phyloP scores from a whole-genome alignment of 1,140 invertebrate species.

The Macrotrachela quadricornifera region DNA sequence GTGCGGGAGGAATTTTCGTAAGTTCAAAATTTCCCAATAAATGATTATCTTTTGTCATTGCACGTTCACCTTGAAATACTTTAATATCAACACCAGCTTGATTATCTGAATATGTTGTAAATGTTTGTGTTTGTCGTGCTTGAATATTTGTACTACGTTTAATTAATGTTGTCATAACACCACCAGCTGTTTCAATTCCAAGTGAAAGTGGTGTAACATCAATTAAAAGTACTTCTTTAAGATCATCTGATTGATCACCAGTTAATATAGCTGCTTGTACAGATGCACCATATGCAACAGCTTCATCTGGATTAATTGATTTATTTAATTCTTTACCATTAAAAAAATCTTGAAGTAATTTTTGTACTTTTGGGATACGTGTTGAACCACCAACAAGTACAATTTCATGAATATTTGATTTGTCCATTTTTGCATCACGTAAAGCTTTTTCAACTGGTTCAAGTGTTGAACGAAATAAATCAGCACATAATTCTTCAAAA shows the following conservation, averaged over 20 bases:
- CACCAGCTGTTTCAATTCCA: slow-evolving; percentile 38
- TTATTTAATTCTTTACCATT: slow-evolving; percentile 25
- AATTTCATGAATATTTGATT: slow-evolving; percentile 32
- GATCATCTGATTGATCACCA: slow-evolving; percentile 18
- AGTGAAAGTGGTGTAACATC: slow-evolving; percentile 26
- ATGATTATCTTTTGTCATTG: slow-evolving; percentile 74
- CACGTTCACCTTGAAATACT: slow-evolving; percentile 56
- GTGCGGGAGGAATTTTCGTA: slow-evolving; percentile 54
- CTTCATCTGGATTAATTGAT: slow-evolving; percentile 28
- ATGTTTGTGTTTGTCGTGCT: slow-evolving; percentile 1
- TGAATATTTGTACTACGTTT: slow-evolving; percentile 10
- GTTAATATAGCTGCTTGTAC: no score
- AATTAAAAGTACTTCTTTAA: slow-evolving; percentile 24
- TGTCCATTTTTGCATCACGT: slow-evolving; percentile 23
- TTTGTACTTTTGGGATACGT: slow-evolving; percentile 40
- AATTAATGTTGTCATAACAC: slow-evolving; percentile 36
- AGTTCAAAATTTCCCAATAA: slow-evolving; percentile 66
- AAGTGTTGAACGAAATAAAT: slow-evolving; percentile 23
- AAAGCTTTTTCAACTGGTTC: slow-evolving; percentile 25
- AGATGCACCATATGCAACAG: slow-evolving; percentile 40
- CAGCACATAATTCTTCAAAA: slow-evolving; percentile 18
- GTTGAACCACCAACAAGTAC: slow-evolving; percentile 41
- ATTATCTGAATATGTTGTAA: slow-evolving; percentile 9
- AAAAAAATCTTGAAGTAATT: slow-evolving; percentile 29
- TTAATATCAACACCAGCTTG: slow-evolving; percentile 6